phyloP scores from a whole-genome alignment of 2,888 invertebrate genomes.

The Pristionchus mayeri region DNA sequence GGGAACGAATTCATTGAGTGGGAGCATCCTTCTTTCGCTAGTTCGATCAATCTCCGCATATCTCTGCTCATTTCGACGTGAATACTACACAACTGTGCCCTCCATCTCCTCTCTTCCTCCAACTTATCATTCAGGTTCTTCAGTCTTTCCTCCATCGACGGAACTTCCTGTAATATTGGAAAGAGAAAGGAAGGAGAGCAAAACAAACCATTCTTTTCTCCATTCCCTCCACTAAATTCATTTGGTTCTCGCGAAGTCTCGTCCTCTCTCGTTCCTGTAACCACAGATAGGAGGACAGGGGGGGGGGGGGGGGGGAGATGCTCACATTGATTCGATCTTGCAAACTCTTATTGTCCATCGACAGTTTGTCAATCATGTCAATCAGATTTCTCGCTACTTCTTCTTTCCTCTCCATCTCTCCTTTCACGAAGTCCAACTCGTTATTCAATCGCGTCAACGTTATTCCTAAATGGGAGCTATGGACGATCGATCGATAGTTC shows the following conservation, averaged over 20 bases:
- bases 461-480: constrained; percentile 21
- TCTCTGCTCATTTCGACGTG: constrained; percentile 36
- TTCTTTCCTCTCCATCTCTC: constrained; percentile 46
- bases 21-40: not conserved
- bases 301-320: no score
- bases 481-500: not conserved
- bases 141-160: not conserved
- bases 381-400: constrained; percentile 35
- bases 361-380: constrained; percentile 45
- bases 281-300: not conserved
- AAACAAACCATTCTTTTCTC: constrained; percentile 37
- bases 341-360: constrained; percentile 31
- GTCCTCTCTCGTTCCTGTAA: constrained; percentile 12
- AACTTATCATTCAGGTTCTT: not conserved
- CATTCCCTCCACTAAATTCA: not conserved
- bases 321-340: constrained; percentile 39
- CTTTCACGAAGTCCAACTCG: constrained; percentile 42
- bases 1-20: constrained; percentile 29
- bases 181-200: not conserved
- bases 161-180: constrained; percentile 14
- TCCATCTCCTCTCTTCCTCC: constrained; percentile 24
- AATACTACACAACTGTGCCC: constrained; percentile 28
- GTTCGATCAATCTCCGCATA: constrained; percentile 34
- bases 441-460: constrained; percentile 23
- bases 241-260: constrained; percentile 4